Conservation (phyloP, 2,113 vertebrate genomes). For the Tringa solitaria region DNA sequence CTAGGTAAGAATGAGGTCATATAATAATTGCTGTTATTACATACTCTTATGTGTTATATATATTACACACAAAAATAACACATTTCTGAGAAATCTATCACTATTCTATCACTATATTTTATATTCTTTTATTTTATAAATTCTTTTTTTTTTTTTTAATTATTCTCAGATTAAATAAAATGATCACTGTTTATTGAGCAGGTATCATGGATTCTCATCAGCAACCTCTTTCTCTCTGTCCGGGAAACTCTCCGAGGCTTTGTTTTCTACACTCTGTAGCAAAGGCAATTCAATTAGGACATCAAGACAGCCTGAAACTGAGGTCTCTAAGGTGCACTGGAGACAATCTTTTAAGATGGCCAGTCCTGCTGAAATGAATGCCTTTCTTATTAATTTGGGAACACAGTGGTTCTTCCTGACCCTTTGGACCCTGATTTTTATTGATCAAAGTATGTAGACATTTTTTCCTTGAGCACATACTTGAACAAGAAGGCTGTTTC, state of each 20-base stretch:
- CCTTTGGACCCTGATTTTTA: not conserved
- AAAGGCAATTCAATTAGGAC: slow-evolving; percentile 47
- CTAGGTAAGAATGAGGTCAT: not conserved
- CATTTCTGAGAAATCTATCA: not conserved
- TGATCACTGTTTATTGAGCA: not conserved
- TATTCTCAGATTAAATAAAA: not conserved
- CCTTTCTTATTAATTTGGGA: slow-evolving; percentile 35
- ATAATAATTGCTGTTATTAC: not conserved
- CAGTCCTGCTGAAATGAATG: not conserved
- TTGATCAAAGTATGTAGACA: not conserved
- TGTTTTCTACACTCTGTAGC: not conserved
- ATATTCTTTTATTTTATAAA: too few species aligned
- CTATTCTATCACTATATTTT: too few species aligned
- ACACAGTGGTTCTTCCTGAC: not conserved
- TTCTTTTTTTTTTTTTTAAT: not conserved
- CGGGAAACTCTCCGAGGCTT: not conserved
- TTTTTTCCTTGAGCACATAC: not conserved
- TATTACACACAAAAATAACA: not conserved
- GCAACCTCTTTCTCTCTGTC: not conserved
- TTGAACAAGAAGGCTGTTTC: slow-evolving; percentile 1
- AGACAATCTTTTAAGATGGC: slow-evolving; percentile 1
- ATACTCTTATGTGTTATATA: not conserved
- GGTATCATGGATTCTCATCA: not conserved
- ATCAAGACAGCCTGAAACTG: slow-evolving; percentile 5
- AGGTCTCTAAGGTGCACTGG: not conserved